These are phyloP conservation scores for Dendrolimus punctatus DNA, from an alignment of 1,140 invertebrate genomes.

Conservation along the genomic window DNA sequence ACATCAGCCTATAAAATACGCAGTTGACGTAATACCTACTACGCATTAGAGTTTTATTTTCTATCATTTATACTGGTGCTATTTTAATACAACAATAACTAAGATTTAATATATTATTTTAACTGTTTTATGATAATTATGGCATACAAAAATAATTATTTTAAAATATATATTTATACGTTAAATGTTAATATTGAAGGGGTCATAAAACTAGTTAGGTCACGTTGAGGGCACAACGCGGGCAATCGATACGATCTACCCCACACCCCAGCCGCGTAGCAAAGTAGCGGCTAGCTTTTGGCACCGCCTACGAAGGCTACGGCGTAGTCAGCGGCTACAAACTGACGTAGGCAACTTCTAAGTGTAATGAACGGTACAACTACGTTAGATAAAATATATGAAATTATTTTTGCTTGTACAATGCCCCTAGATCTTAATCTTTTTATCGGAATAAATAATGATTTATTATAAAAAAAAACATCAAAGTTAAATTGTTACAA, in stretches of 20 bases:
- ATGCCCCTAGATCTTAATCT: too few species aligned
- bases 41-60: background rate
- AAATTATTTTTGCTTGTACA: too few species aligned
- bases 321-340: constrained; percentile 12
- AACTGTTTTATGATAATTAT: constrained; percentile 2
- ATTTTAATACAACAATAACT: too few species aligned
- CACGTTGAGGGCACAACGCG: constrained; percentile 24
- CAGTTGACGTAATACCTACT: constrained; percentile 30
- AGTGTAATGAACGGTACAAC: background rate
- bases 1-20: constrained; percentile 17
- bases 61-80: too few species aligned
- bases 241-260: constrained; percentile 44
- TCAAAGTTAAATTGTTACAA: too few species aligned
- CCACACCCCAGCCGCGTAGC: constrained; percentile 23
- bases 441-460: too few species aligned
- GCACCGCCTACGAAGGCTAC: constrained; percentile 33
- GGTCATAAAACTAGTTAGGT: constrained; percentile 29
- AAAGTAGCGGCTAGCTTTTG: constrained; percentile 40
- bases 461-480: too few species aligned
- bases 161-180: constrained; percentile 1
- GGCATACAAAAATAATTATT: background rate
- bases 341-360: constrained; percentile 10
- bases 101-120: background rate
- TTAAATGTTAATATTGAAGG: constrained; percentile 7
- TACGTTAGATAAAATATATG: too few species aligned